Percentiles rank a stretch among this genome's conserved stretches.
phyloP scores from a whole-genome alignment of 2,797 vertebrate species.

The Potorous gilbertii region DNA sequence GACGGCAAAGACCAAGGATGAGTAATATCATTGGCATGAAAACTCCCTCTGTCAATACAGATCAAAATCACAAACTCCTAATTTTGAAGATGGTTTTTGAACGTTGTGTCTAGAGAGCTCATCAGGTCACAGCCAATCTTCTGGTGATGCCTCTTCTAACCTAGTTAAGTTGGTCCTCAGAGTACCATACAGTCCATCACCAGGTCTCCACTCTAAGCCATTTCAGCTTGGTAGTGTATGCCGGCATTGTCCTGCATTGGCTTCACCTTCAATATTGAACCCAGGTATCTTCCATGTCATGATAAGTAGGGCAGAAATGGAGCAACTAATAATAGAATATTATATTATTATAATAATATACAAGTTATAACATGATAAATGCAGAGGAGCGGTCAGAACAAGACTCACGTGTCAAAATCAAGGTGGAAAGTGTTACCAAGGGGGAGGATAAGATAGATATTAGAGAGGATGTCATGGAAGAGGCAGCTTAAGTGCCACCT shows the following conservation, averaged over 20 bases:
- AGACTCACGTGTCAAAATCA: background rate
- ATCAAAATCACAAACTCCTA: background rate
- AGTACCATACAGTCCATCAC: background rate
- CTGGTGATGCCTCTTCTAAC: background rate
- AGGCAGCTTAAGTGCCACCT: background rate
- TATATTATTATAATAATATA: background rate
- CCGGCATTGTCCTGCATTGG: background rate
- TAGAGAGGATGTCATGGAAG: background rate
- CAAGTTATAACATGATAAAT: background rate
- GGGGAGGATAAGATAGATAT: background rate
- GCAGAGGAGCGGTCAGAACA: background rate
- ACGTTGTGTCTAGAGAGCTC: background rate
- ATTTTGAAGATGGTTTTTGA: background rate
- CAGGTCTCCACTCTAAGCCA: background rate
- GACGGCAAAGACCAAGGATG: background rate
- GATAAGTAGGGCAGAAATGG: background rate
- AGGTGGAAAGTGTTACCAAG: background rate
- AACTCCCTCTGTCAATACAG: background rate
- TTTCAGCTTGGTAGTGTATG: background rate
- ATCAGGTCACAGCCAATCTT: background rate
- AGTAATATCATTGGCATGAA: background rate
- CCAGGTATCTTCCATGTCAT: background rate
- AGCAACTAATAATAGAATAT: background rate
- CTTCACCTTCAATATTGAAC: background rate
- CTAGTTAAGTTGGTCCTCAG: background rate